Evolutionary conservation across 1,140 invertebrate species (phyloP).

Genomic region (Drosophila watanabei): DNA sequence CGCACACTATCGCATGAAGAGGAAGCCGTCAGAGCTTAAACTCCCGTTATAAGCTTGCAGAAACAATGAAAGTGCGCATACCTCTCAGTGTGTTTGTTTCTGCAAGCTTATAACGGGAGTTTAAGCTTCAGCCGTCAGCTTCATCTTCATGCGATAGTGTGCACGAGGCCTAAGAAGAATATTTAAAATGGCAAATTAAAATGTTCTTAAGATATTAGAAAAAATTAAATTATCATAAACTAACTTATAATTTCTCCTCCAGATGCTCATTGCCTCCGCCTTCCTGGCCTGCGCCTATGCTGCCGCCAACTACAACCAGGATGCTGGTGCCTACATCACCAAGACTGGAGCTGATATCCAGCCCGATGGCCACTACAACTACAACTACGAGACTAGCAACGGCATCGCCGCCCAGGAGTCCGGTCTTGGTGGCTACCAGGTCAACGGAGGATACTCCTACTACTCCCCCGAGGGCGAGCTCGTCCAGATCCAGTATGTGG

Average conservation of each 20-base stretch:
- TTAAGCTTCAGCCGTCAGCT: too few relatives aligned
- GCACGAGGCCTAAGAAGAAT: too few relatives aligned
- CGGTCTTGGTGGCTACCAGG: slow-evolving; percentile 75
- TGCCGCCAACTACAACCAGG: slow-evolving; percentile 33
- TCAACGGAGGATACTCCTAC: slow-evolving; percentile 52
- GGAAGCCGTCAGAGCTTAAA: too few relatives aligned
- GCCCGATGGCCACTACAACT: slow-evolving; percentile 86
- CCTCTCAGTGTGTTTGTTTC: too few relatives aligned
- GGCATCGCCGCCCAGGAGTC: slow-evolving; percentile 87
- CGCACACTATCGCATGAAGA: too few relatives aligned
- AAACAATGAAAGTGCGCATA: too few relatives aligned
- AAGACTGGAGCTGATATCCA: slow-evolving; percentile 86
- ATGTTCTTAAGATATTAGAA: not conserved
- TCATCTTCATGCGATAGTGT: too few relatives aligned
- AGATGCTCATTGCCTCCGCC: slow-evolving; percentile 70
- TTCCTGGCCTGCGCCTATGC: slow-evolving; percentile 64
- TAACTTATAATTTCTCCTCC: too few relatives aligned
- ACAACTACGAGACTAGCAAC: slow-evolving; percentile 87
- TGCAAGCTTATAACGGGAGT: too few relatives aligned
- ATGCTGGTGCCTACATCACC: slow-evolving; percentile 39
- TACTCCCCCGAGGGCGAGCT: slow-evolving; percentile 85
- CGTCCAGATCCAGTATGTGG: slow-evolving; percentile 88
- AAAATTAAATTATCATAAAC: too few relatives aligned
- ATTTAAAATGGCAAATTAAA: not conserved
- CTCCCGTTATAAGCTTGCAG: too few relatives aligned